Base-by-base conservation (phyloP, 1,140 invertebrate species). In the Subanguina moxae region DNA sequence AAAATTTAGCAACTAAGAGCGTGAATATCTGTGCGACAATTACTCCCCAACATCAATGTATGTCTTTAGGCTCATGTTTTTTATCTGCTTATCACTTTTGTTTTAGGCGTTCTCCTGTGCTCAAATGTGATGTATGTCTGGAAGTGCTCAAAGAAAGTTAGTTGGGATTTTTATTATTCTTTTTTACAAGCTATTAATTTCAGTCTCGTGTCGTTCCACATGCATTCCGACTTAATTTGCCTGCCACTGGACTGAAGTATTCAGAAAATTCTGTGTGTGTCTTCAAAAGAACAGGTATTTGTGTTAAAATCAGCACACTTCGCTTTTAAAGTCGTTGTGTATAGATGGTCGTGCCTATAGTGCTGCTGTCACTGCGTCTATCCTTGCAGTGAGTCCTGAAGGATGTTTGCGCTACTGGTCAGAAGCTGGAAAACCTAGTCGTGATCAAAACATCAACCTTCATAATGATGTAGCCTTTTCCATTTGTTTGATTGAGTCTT, bases 161-260 rank as follows among this genome's bases (percentile, higher is more conserved):
- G 15, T 56, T 27, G 19, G 1, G 13, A 57, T 25, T 38, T 15
- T 15, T 56, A 19, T 8, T 21, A n/a, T n/a, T 7, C 3, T 45
- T 23, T 23, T 19, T 45, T 45, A 21, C 17, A 28, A 30, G 3
- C 8, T 15, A 3, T 1, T 19, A 15, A 7, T 52, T 68, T 69
- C 71, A 69, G 67, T 17, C 27, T 28, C n/a, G 23, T 21, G 27
- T 17, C 17, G 56, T 69, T 32, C 67, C 67, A 19, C 69, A 72
- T 64, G 67, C 67, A 1, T 69, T 69, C 46, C 17, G 21, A 30
- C 43, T 69, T n/a, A 25, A 9, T 1, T 19, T 69, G 21, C 67
- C 67, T 5, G 72, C 67, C 17, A 69, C 67, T 46, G 67, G 67
- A n/a, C 32, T 69, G n/a, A 57, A 72, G 42, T 69, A 69, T 46